Evolutionary conservation across 2,797 vertebrate species (phyloP), one percentile per base, ranked within the genome.

Genomic region (Brotula barbata): DNA sequence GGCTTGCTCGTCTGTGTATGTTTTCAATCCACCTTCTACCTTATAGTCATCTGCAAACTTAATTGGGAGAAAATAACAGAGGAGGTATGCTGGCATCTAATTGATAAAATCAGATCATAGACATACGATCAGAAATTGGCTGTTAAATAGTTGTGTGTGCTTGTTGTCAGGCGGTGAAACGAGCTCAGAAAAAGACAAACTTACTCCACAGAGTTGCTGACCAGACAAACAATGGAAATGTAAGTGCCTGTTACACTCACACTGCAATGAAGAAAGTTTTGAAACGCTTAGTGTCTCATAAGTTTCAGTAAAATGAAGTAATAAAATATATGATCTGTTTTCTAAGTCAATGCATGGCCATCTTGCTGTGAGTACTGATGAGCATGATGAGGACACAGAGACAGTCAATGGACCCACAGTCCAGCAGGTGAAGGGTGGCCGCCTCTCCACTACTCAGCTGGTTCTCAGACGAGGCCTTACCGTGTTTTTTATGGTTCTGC

Each of bases 51-150:
- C 73, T 80, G 92, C 47, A 90, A 71, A 2, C 81, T 94, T 45
- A 84, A 96, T 22, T 95, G 95, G 94, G 85, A 86, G 68, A 90
- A 73, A 57, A 90, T 92, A 40, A 90, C 92, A 1, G 81, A 91
- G 52, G 90, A 95, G 91, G 94, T 94, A 88, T 16, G 31, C 31
- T 7, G 31, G 5, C 9, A 9, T 6, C 31, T 33, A 11, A 11
- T 33, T 6, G 31, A 33, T 7, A 6, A 11, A 33, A 6, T 33
- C 5, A 10, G 9, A 28, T 28, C 3, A 7, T 28, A 28, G 25
- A 28, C 25, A 28, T 28, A 28, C 25, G 7, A 21, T 2, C 25
- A 28, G 25, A 28, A 28, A 4, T 28, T 28, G 25, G 25, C 25
- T 4, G 25, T 28, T 28, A 28, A n/a, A 14, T 40, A 47, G 51